Percentiles rank a stretch among this genome's conserved stretches.
Conservation (phyloP, 2,797 vertebrate species). For the Chelonia mydas region DNA sequence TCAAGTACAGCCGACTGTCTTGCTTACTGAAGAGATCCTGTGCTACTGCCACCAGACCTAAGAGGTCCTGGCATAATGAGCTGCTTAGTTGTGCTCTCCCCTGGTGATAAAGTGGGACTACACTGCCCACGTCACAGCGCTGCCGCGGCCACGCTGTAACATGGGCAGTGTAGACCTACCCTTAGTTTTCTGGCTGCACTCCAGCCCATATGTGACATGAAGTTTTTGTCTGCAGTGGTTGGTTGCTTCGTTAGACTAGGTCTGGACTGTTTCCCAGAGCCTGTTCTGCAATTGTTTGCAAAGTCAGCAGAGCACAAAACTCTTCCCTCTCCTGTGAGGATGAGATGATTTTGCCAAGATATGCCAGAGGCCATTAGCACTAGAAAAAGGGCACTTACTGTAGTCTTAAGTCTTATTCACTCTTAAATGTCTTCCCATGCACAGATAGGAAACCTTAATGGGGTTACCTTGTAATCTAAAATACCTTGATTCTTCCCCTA, state of each 20-base stretch:
- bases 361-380: not conserved
- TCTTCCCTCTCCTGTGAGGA: not conserved
- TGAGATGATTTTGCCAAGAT: not conserved
- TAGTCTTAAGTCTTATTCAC: not conserved
- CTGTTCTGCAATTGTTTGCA: not conserved
- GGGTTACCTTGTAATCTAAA: not conserved
- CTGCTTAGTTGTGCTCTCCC: not conserved
- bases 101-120: no score
- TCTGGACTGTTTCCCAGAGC: not conserved
- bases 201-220: not conserved
- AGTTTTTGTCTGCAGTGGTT: not conserved
- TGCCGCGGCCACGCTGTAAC: no score
- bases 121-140: no score
- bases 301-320: not conserved
- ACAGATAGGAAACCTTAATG: fast-evolving
- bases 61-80: not conserved
- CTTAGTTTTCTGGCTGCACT: not conserved
- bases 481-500: not conserved
- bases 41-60: not conserved
- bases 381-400: not conserved
- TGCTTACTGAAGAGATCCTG: not conserved
- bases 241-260: fast-evolving
- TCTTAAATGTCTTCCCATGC: not conserved
- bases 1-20: not conserved
- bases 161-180: no score